Base-by-base conservation (phyloP, 2,888 invertebrate genomes). In the Harpalus rubripes region DNA sequence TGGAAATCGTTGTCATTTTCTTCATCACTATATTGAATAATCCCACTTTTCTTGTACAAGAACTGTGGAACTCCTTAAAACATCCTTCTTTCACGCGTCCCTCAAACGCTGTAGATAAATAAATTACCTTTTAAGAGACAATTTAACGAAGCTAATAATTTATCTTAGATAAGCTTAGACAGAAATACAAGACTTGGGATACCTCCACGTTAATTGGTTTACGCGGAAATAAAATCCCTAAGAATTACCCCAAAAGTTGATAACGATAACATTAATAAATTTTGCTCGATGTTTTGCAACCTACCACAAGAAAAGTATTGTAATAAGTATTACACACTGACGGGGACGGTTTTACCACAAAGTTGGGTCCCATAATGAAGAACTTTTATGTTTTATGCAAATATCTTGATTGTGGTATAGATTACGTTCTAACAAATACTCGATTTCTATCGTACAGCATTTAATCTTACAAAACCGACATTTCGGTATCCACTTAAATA, bases 131-230 rank as follows among this genome's bases (percentile, higher is more conserved):
- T 63, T 63, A 80, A 80, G 44, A 80, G 80, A 61, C 61, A 80
- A 63, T 80, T 63, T 80, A 80, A 80, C 63, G 61, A 63, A 80
- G 79, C 63, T 61, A 63, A 63, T 80, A 63, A 63, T 80, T 80
- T 80, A 80, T 63, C 63, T 44, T 5, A 63, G 80, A 80, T 80
- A 80, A 80, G 61, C 63, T 79, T n/a, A 39, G 39, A 39, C 32
- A 32, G 32, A 26, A 22, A 15, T 68, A 39, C 44, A 74, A 44
- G 72, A 44, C 18, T 74, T 15, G 7, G 12, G 72, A 18, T 44
- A 74, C 44, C 72, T 44, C 41, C 72, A 18, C 44, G 41, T 74
- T 44, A 74, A 74, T 74, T 74, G 41, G 16, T 74, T 74, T 44
- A 74, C 72, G 41, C 39, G 26, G 39, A 8, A n/a, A 39, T 68